Conservation (phyloP, 2,797 vertebrate genomes). For the Trichosurus vulpecula region DNA sequence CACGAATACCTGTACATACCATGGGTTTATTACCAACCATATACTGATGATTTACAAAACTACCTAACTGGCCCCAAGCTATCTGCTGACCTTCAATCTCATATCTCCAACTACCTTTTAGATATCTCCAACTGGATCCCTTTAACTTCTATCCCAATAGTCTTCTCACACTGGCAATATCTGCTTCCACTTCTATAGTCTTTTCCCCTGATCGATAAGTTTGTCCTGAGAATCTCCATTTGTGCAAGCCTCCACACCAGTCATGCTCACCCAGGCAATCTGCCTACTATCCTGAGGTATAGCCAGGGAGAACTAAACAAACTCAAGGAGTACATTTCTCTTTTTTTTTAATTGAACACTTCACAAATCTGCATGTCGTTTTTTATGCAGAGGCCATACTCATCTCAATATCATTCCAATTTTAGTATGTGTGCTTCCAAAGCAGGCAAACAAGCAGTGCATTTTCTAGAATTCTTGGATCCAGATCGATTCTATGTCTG, state of each 20-base stretch:
- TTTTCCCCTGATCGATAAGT: neutral
- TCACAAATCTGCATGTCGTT: neutral
- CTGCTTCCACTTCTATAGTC: neutral
- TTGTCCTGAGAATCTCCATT: neutral
- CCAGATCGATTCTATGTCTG: neutral
- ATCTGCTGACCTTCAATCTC: too few species aligned
- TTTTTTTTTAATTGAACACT: neutral
- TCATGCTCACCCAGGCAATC: neutral
- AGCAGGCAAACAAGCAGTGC: neutral
- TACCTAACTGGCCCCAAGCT: too few species aligned
- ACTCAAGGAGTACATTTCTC: neutral
- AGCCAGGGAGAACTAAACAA: neutral
- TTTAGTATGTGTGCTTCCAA: neutral
- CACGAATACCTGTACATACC: too few species aligned
- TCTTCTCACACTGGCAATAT: neutral
- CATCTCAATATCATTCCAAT: neutral
- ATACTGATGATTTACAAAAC: too few species aligned
- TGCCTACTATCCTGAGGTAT: neutral
- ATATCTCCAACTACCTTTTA: too few species aligned
- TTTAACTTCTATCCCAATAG: neutral
- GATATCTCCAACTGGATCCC: too few species aligned
- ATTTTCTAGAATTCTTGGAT: neutral
- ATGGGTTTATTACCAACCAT: too few species aligned
- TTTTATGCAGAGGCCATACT: neutral
- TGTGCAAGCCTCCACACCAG: neutral